These are phyloP conservation scores for Malurus splendens DNA, from an alignment of 2,797 vertebrate species.

Conservation along the genomic window DNA sequence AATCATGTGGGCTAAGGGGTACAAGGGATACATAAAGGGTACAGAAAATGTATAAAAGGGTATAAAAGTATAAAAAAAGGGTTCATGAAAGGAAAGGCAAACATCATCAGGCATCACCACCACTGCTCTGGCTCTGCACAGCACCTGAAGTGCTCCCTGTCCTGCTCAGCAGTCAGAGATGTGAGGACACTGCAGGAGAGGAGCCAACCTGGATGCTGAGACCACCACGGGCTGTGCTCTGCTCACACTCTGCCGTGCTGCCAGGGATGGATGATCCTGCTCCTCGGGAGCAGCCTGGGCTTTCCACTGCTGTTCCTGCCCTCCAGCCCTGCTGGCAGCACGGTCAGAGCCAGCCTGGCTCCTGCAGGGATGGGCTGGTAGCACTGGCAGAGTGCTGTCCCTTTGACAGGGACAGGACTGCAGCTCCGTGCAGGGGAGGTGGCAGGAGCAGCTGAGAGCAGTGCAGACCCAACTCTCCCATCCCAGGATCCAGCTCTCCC, in stretches of 20 bases:
- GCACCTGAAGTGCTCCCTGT: accelerated
- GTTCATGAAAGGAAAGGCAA: no score
- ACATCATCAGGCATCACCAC: no score
- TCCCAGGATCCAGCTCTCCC: no score
- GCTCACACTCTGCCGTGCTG: neutral
- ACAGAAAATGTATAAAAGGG: no score
- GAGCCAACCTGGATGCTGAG: neutral
- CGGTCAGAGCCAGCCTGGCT: neutral
- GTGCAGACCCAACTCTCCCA: neutral
- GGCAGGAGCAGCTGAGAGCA: neutral
- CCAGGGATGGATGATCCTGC: neutral
- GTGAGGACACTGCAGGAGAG: neutral
- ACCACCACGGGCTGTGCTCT: accelerated
- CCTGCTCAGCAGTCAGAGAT: neutral
- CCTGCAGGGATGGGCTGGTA: neutral
- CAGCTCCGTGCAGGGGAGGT: neutral
- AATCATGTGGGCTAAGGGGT: no score
- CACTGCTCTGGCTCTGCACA: accelerated
- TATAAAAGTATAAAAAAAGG: no score
- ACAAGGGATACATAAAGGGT: no score
- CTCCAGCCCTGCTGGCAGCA: neutral
- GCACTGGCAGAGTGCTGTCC: accelerated
- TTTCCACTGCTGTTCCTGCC: neutral
- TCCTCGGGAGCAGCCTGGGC: neutral
- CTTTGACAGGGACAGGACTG: neutral